Evolutionary conservation across 2,888 invertebrate genomes (phyloP).

Genomic region (Tiliacea citrago): DNA sequence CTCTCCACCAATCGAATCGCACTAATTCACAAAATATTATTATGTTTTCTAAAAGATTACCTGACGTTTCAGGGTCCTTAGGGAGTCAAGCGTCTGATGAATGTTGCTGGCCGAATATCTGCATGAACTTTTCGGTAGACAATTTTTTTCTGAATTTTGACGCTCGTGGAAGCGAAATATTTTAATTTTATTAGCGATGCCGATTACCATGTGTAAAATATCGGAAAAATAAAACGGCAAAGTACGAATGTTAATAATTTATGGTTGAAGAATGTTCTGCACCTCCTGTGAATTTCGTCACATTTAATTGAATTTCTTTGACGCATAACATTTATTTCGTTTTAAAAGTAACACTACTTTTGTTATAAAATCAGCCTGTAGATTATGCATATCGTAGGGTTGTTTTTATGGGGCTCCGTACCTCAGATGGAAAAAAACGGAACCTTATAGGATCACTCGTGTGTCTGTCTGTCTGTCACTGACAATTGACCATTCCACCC

Average conservation of each 20-base stretch:
- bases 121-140: not conserved
- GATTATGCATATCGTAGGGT: not conserved
- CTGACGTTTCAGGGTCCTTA: constrained; percentile 1
- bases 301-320: not conserved
- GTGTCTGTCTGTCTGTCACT: no score
- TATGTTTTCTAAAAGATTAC: constrained; percentile 13
- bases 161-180: not conserved
- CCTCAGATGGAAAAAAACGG: no score
- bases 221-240: not conserved
- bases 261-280: not conserved
- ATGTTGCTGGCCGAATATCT: constrained; percentile 7
- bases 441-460: no score
- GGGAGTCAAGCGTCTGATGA: constrained; percentile 8
- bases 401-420: not conserved
- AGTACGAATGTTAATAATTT: not conserved
- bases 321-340: not conserved
- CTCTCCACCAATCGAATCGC: not conserved
- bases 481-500: no score
- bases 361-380: no score
- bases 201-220: not conserved
- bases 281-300: not conserved
- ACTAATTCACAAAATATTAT: constrained; percentile 23
- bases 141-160: constrained; percentile 6
- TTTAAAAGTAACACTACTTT: not conserved
- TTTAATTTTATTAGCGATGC: not conserved